phyloP scores from a whole-genome alignment of 2,888 invertebrate genomes.

The Melangyna quadrimaculata region DNA sequence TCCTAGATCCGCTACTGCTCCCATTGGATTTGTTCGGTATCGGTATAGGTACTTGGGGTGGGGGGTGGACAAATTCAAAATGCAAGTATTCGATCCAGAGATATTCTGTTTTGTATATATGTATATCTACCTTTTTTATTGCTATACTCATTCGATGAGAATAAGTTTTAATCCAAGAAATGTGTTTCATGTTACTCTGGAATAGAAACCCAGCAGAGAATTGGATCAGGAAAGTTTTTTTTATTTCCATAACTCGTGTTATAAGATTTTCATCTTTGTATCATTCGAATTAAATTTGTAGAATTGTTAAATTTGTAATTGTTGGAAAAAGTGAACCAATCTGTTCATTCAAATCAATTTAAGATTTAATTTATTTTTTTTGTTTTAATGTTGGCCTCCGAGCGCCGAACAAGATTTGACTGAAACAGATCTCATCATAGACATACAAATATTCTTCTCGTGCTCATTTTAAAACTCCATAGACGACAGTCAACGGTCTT shows the following conservation, averaged over 20 bases:
- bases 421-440: neutral
- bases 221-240: slow-evolving; percentile 55
- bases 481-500: too few species aligned
- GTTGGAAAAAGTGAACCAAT: neutral
- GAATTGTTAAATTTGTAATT: too few species aligned
- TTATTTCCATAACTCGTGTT: neutral
- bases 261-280: neutral
- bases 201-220: slow-evolving; percentile 30
- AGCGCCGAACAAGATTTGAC: neutral
- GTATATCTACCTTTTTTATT: neutral
- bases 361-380: neutral
- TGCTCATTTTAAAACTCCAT: too few species aligned
- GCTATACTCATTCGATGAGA: slow-evolving; percentile 15
- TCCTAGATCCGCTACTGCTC: too few species aligned
- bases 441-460: too few species aligned
- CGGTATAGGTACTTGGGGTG: neutral
- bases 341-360: neutral
- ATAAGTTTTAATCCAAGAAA: slow-evolving; percentile 68
- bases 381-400: neutral
- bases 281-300: slow-evolving; percentile 8
- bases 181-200: slow-evolving; percentile 53
- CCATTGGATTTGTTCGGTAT: neutral
- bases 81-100: slow-evolving; percentile 62
- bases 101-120: slow-evolving; percentile 13
- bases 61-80: slow-evolving; percentile 61